A percentile compares a stretch with the other conserved stretches of the same genome.
Conservation (phyloP, 2,113 vertebrate species). For the Lampris megalopsis region DNA sequence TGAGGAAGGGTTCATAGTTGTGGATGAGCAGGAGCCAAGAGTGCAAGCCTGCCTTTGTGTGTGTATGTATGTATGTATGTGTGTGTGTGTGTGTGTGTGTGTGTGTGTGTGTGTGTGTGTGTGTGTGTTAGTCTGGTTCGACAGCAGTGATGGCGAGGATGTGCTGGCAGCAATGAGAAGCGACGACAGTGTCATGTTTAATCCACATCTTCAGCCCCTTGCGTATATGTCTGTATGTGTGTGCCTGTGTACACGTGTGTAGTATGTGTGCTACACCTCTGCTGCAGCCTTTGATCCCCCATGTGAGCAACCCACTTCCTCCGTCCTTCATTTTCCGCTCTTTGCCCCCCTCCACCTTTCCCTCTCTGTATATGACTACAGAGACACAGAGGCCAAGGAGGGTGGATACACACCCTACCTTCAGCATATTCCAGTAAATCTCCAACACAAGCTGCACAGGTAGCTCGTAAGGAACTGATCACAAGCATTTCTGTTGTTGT, state of each 20-base stretch:
- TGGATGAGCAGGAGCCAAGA: neutral
- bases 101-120: slow-evolving; percentile 3
- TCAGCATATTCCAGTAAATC: neutral
- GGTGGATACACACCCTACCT: neutral
- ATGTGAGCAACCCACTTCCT: slow-evolving; percentile 24
- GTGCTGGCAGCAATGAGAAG: slow-evolving; percentile 17
- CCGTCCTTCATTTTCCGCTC: slow-evolving; percentile 38
- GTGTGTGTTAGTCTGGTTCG: neutral
- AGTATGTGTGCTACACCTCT: neutral
- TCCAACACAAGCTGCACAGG: neutral
- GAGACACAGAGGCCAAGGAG: slow-evolving; percentile 1
- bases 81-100: neutral
- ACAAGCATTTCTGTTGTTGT: slow-evolving; percentile 9
- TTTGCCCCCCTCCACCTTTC: slow-evolving; percentile 6
- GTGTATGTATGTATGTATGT: slow-evolving; percentile 2
- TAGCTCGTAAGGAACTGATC: slow-evolving; percentile 17
- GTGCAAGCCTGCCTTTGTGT: neutral
- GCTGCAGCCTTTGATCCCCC: slow-evolving; percentile 24
- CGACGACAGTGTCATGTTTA: slow-evolving; percentile 21
- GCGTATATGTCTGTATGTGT: neutral
- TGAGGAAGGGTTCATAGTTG: neutral
- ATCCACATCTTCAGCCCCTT: neutral
- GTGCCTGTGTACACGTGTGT: neutral
- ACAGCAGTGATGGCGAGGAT: neutral
- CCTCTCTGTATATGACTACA: slow-evolving; percentile 19